Base-by-base conservation (phyloP, 2,797 vertebrate species). In the Helostoma temminkii region DNA sequence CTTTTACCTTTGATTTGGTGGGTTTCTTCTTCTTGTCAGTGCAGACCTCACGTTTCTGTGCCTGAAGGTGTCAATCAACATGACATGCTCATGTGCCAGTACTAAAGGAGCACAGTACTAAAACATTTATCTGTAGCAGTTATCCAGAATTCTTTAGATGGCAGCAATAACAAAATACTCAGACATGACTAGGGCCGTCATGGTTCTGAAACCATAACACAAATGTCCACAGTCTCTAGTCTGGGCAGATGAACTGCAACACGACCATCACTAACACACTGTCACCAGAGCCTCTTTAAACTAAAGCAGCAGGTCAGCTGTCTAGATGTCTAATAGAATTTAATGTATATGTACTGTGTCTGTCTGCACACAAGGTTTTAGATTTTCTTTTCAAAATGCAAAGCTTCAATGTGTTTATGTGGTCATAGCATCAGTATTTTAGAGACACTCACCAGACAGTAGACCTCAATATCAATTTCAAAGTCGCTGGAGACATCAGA, bases 11-110 rank as follows among this genome's bases (percentile, higher is more conserved):
- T 14, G 97, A 96, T 85, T 98, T 99, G 80, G 48, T 93, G 42
- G 92, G 15, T 71, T 99, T 99, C 88, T 97, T 99, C 88, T 93
- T 97, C 91, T 97, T 99, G 71, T 98, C 97, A 41, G 56, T 58
- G 61, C 76, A 53, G 39, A 81, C 19, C 25, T 98, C 96, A 60
- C 93, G 95, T 78, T 92, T 96, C 87, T 97, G 96, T n/a, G 96
- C 94, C 98, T 99, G 75, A 3, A 52, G 67, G 34, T 15, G 65
- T 22, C 37, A 52, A 16, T 18, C n/a, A 41, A 26, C 1, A 63
- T 4, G 26, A 10, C 15, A 25, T n/a, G 3, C 6, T 1, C 12
- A 46, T 37, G 7, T 39, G 34, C 18, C 22, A 45, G 16, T 9
- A 39, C 3, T 16, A n/a, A n/a, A n/a, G n/a, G n/a, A n/a, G n/a